Evolutionary conservation across 2,797 vertebrate species (phyloP).

Genomic region (Microctenopoma lineatum): DNA sequence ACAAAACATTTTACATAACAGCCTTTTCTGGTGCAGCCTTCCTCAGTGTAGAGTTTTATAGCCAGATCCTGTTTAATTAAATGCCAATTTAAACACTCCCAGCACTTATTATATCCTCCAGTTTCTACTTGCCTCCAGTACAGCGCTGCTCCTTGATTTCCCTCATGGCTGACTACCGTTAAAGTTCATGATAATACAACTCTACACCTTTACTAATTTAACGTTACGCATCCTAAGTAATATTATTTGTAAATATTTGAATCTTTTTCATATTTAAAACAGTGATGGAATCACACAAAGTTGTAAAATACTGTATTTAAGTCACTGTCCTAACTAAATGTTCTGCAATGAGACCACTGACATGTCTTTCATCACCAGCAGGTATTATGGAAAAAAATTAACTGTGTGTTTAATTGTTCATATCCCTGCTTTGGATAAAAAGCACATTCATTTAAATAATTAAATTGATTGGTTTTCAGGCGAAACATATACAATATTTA

Average conservation of each 20-base stretch:
- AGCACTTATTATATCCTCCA: conserved; percentile 39
- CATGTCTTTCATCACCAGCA: conserved; percentile 20
- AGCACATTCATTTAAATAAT: conserved; percentile 1
- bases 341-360: conserved; percentile 34
- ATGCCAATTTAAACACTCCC: conserved; percentile 42
- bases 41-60: background rate
- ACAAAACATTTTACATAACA: conserved; percentile 22
- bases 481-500: conserved; percentile 3
- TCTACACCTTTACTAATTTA: conserved; percentile 58
- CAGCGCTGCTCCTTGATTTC: conserved; percentile 38
- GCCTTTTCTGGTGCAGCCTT: background rate
- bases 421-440: conserved; percentile 33
- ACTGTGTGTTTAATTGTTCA: background rate
- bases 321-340: conserved; percentile 31
- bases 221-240: conserved; percentile 48
- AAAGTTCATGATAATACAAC: conserved; percentile 13
- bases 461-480: background rate
- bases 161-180: conserved; percentile 19
- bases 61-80: conserved; percentile 25
- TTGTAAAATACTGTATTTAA: conserved; percentile 74
- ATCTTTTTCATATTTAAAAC: conserved; percentile 70
- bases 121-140: conserved; percentile 40
- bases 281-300: conserved; percentile 28
- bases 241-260: conserved; percentile 74
- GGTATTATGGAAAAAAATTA: conserved; percentile 4